Evolutionary conservation across 2,888 invertebrate genomes (phyloP).

Genomic region (Proisotoma minuta): DNA sequence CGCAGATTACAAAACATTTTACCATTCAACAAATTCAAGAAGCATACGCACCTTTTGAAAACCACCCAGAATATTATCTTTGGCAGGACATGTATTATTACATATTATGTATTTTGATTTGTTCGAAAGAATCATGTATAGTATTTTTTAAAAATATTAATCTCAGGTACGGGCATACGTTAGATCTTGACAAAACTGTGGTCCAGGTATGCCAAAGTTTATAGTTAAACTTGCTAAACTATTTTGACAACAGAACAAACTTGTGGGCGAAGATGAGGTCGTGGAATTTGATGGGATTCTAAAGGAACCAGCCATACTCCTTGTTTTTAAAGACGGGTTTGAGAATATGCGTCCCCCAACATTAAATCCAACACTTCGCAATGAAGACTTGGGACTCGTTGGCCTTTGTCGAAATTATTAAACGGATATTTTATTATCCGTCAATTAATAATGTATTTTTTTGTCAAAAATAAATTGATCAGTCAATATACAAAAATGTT

Average conservation of each 20-base stretch:
- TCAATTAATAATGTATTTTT: too few species aligned
- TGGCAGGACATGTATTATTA: constrained; percentile 26
- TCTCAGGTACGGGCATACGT: constrained; percentile 12
- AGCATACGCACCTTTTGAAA: background rate
- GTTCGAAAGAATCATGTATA: background rate
- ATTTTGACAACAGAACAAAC: too few species aligned
- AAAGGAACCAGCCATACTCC: constrained; percentile 21
- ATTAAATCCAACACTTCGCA: constrained; percentile 21
- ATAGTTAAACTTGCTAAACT: background rate
- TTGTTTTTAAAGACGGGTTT: constrained; percentile 28
- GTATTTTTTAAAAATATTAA: too few species aligned
- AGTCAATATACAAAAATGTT: too few species aligned
- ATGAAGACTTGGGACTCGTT: constrained; percentile 8
- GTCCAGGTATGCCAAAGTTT: constrained; percentile 13
- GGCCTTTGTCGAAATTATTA: constrained; percentile 30
- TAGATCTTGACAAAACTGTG: constrained; percentile 20
- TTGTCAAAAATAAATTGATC: too few species aligned
- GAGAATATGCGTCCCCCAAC: constrained; percentile 21
- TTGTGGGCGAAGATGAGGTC: constrained; percentile 22
- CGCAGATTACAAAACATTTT: constrained; percentile 9
- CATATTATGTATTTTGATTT: background rate
- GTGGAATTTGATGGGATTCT: constrained; percentile 31
- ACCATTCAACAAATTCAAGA: background rate
- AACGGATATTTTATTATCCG: background rate
- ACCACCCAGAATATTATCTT: constrained; percentile 23